Conservation (phyloP, 2,888 invertebrate species). For the Tineola bisselliella region DNA sequence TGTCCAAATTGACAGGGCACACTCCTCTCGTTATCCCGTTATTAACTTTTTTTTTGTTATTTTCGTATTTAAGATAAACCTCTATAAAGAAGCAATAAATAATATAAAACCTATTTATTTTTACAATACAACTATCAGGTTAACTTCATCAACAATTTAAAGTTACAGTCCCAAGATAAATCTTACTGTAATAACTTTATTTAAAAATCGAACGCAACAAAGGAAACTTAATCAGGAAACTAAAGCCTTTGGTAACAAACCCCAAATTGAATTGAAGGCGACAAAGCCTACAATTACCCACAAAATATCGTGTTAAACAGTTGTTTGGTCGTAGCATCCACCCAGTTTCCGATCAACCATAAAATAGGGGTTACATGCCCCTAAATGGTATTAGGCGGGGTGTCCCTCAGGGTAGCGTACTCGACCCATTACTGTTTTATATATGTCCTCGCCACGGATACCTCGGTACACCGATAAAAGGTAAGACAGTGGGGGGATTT, state of each 20-base stretch:
- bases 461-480: neutral
- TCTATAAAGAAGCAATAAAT: too few relatives aligned
- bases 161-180: too few relatives aligned
- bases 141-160: too few relatives aligned
- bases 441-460: neutral
- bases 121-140: too few relatives aligned
- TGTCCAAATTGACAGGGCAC: too few relatives aligned
- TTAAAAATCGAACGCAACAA: too few relatives aligned
- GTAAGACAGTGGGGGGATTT: neutral
- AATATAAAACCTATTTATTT: too few relatives aligned
- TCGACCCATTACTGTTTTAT: constrained; percentile 18
- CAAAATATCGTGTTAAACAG: constrained; percentile 12
- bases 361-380: constrained; percentile 7
- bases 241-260: neutral
- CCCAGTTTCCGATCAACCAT: constrained; percentile 11
- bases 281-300: constrained; percentile 2
- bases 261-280: neutral
- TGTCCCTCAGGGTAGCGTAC: constrained; percentile 27
- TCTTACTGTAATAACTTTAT: too few relatives aligned
- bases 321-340: constrained; percentile 3
- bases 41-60: too few relatives aligned
- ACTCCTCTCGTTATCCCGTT: too few relatives aligned
- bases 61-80: too few relatives aligned
- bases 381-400: constrained; percentile 11
- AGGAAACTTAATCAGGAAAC: neutral